Base-by-base conservation (phyloP, 2,113 vertebrate genomes). In the Sapajus apella region DNA sequence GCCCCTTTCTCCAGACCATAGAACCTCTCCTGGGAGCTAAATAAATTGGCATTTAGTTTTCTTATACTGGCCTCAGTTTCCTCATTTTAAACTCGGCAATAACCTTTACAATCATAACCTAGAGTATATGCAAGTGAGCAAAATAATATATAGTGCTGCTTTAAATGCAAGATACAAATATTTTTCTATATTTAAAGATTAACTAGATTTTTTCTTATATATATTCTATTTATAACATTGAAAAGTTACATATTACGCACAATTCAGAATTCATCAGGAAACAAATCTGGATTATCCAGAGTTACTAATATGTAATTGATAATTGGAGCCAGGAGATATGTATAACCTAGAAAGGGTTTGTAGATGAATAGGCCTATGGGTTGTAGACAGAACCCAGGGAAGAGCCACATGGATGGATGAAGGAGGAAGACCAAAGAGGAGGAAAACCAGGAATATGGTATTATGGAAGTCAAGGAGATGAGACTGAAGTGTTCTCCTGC, bases 261-360 rank as follows among this genome's bases (percentile, higher is more conserved):
- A n/a, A 76, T 86, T 96, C n/a, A 92, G 82, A 96, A 88, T 80
- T 96, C 21, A 88, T 93, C n/a, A 95, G 45, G 40, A 94, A 97
- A 58, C 55, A 86, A 95, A 83, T 32, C 43, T 40, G 77, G 5
- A 75, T 91, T 47, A 47, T 40, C 35, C 18, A 40, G 30, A 55
- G 21, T 87, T 94, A 50, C 58, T 56, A 66, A 43, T 77, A 73
- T 50, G 30, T 89, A 91, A 61, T 90, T 73, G 18, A 6, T 68
- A 87, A 87, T 43, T 79, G 23, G 92, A 95, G 66, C 50, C 12
- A 73, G 21, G 55, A 82, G 68, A 77, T 83, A 30, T 13, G 64
- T 84, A 17, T 84, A 87, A 91, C n/a, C 35, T 83, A 55, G 52
- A 88, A 47, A 40, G 27, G 32, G 64, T 86, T 92, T 79, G 20